Conservation (phyloP, 2,888 invertebrate species). For the Lymantria dispar region DNA sequence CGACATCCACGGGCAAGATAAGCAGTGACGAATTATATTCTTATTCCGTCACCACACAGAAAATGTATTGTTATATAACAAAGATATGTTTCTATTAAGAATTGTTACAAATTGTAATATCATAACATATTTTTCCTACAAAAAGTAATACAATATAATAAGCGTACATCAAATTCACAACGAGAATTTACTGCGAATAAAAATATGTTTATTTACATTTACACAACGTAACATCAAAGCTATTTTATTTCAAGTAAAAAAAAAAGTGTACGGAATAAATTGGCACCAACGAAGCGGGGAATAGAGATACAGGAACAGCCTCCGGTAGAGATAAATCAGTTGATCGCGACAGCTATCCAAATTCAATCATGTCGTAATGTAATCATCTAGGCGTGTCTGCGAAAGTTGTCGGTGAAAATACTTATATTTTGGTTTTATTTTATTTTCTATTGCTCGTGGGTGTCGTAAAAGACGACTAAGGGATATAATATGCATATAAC, state of each 20-base stretch:
- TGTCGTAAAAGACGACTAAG: no score
- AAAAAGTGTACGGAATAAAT: slow-evolving; percentile 2
- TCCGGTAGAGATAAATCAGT: slow-evolving; percentile 11
- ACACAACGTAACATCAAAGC: not conserved
- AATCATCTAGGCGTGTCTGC: slow-evolving; percentile 9
- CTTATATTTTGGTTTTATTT: no score
- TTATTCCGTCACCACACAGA: no score
- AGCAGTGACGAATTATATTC: no score
- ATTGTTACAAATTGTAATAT: no score
- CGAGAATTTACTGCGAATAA: not conserved
- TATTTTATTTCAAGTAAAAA: not conserved
- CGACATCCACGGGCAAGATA: no score
- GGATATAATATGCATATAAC: no score
- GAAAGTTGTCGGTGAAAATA: not conserved
- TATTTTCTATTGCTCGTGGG: no score
- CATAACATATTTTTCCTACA: no score
- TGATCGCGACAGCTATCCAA: slow-evolving; percentile 16
- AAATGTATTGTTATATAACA: no score
- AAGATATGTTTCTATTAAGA: no score
- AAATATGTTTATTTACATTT: not conserved
- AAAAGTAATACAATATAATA: no score
- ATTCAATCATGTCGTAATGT: slow-evolving; percentile 28
- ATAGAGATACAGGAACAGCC: slow-evolving; percentile 5
- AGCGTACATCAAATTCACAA: not conserved
- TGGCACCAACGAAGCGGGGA: slow-evolving; percentile 2